Evolutionary conservation across 2,113 vertebrate species (phyloP).

Genomic region (Ammospiza nelsoni): DNA sequence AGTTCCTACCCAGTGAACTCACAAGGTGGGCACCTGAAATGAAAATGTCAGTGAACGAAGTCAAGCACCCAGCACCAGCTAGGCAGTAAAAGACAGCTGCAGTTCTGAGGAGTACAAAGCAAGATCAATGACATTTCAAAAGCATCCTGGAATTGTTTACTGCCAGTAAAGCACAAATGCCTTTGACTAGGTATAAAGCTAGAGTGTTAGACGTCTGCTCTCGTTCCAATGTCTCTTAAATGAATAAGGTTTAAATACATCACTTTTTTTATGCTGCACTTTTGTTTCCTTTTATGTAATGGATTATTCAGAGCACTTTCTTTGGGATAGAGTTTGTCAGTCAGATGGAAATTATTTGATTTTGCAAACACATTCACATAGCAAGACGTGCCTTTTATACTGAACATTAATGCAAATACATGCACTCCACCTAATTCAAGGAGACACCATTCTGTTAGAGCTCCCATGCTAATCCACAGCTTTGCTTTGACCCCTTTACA

Average conservation of each 20-base stretch:
- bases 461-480: neutral
- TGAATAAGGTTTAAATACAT: slow-evolving; percentile 2
- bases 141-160: slow-evolving; percentile 8
- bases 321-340: slow-evolving; percentile 18
- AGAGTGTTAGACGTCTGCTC: neutral
- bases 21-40: neutral
- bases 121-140: slow-evolving; percentile 10
- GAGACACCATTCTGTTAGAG: neutral
- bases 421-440: neutral
- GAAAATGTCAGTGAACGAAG: neutral
- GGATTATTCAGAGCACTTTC: slow-evolving; percentile 33
- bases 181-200: neutral
- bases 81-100: neutral
- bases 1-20: neutral
- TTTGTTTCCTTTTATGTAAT: slow-evolving; percentile 18
- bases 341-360: slow-evolving; percentile 42
- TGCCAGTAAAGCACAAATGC: neutral
- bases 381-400: neutral
- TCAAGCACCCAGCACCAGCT: neutral
- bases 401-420: slow-evolving; percentile 50
- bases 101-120: neutral
- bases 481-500: neutral
- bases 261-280: neutral
- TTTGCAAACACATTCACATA: slow-evolving; percentile 16
- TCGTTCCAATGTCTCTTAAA: neutral